phyloP scores from a whole-genome alignment of 2,113 vertebrate genomes.

The Chauna torquata region DNA sequence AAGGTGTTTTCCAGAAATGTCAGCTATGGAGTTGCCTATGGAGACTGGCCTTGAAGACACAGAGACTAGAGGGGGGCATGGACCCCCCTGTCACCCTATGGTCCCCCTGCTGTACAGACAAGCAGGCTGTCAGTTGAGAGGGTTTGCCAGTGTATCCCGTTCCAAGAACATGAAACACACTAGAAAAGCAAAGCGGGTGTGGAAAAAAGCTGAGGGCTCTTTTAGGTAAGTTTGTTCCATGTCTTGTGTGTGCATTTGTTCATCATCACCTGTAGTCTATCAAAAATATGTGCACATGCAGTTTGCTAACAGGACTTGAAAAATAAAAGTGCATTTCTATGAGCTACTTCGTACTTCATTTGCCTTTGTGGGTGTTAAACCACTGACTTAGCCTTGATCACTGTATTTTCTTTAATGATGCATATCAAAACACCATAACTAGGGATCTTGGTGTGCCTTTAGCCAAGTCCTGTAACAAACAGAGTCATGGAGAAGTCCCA shows the following conservation, averaged over 20 bases:
- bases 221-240: not conserved
- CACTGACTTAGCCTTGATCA: not conserved
- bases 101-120: not conserved
- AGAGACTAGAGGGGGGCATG: not conserved
- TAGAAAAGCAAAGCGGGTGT: not conserved
- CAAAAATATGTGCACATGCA: not conserved
- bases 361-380: not conserved
- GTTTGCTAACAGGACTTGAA: not conserved
- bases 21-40: not conserved
- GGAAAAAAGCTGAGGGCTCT: not conserved
- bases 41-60: not conserved
- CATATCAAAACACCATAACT: not conserved
- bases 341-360: not conserved
- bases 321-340: not conserved
- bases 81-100: not conserved
- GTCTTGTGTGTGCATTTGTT: not conserved
- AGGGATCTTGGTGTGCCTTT: not conserved
- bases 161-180: not conserved
- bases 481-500: not conserved
- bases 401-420: not conserved
- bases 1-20: not conserved
- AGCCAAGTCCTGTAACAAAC: not conserved
- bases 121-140: not conserved
- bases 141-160: not conserved
- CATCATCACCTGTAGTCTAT: not conserved